phyloP scores from a whole-genome alignment of 2,888 invertebrate genomes.

The Tinea trinotella region DNA sequence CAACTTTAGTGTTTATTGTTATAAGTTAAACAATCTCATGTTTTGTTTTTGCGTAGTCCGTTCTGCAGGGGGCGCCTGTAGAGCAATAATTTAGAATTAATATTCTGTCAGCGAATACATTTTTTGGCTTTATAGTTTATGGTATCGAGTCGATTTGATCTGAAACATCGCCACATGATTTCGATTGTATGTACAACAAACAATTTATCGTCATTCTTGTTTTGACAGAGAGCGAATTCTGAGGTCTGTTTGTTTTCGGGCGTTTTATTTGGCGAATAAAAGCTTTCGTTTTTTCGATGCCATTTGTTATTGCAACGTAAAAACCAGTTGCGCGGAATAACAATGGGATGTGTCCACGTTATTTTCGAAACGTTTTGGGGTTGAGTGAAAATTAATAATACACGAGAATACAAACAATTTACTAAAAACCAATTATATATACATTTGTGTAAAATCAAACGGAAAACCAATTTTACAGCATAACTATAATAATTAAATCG shows the following conservation, averaged over 20 bases:
- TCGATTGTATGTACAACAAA: conserved; percentile 37
- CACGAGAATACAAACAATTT: too few relatives aligned
- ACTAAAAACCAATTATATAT: too few relatives aligned
- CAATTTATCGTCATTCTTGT: conserved; percentile 37
- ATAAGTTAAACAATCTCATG: conserved; percentile 16
- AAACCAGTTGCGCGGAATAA: conserved; percentile 15
- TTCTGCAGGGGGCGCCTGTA: conserved; percentile 42
- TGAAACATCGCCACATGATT: conserved; percentile 36
- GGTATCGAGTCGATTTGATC: conserved; percentile 48
- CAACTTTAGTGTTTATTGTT: conserved; percentile 51
- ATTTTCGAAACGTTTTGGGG: neutral
- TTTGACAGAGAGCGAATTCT: conserved; percentile 27
- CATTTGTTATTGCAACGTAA: conserved; percentile 20
- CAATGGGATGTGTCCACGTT: neutral
- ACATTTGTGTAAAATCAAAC: too few relatives aligned
- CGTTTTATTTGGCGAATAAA: conserved; percentile 25
- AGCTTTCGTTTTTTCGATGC: conserved; percentile 21
- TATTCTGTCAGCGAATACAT: conserved; percentile 59
- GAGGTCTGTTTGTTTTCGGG: conserved; percentile 33
- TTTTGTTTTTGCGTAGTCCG: conserved; percentile 38
- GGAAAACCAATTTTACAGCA: too few relatives aligned
- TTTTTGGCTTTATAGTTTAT: conserved; percentile 51
- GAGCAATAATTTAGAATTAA: conserved; percentile 52
- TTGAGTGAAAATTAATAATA: neutral
- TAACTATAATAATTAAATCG: too few relatives aligned